Conservation (phyloP, 2,888 invertebrate species). For the Gisinianus flammeolus region DNA sequence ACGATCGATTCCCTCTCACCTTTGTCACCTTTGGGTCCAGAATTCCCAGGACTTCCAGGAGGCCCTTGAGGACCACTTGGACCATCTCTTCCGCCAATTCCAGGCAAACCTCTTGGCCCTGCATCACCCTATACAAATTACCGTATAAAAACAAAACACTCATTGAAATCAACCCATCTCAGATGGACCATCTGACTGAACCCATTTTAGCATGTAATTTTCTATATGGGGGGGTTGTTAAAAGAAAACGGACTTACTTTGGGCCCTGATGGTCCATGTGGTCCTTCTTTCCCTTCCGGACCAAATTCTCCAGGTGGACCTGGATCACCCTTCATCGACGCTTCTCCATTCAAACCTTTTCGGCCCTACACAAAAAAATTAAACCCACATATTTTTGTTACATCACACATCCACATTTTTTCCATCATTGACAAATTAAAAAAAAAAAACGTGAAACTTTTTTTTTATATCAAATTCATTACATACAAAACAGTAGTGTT, state of each 20-base stretch:
- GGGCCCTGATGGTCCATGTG: constrained; percentile 45
- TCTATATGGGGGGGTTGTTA: no score
- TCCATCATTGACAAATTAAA: no score
- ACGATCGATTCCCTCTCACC: constrained; percentile 65
- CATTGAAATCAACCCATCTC: no score
- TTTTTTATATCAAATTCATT: no score
- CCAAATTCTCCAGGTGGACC: constrained; percentile 69
- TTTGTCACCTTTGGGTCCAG: constrained; percentile 85
- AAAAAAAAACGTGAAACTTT: background rate
- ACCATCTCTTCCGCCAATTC: constrained; percentile 74
- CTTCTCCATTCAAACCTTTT: constrained; percentile 66
- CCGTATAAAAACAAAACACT: no score
- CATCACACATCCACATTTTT: no score
- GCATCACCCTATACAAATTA: constrained; percentile 24
- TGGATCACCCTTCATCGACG: constrained; percentile 70
- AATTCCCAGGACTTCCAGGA: constrained; percentile 64
- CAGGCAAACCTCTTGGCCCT: constrained; percentile 43
- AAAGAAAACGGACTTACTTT: constrained; percentile 41
- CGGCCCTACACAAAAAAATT: constrained; percentile 66
- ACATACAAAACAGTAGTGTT: no score
- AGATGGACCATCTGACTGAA: no score
- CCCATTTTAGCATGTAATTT: no score
- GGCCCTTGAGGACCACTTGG: constrained; percentile 79
- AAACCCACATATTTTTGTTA: no score
- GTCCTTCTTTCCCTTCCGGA: constrained; percentile 60